Conservation (phyloP, 1,140 invertebrate species). For the Anagrus nilaparvatae region DNA sequence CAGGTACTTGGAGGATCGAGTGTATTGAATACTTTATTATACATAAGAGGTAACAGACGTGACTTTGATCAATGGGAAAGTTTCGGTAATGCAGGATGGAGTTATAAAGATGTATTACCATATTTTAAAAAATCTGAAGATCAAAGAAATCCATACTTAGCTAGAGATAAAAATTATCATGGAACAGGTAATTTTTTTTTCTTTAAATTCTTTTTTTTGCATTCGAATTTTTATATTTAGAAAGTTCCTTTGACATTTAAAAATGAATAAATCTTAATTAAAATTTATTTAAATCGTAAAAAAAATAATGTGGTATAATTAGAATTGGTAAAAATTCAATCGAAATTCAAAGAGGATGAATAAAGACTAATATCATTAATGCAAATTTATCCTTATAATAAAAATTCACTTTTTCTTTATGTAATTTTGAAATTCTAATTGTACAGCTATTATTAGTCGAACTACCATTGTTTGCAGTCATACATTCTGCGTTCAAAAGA, state of each 20-base stretch:
- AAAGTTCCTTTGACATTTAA: not conserved
- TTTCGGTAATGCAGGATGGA: conserved; percentile 82
- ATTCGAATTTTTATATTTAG: not conserved
- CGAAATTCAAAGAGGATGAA: too few species aligned
- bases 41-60: conserved; percentile 78
- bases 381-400: too few species aligned
- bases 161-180: conserved; percentile 59
- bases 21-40: conserved; percentile 83
- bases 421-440: too few species aligned
- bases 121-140: conserved; percentile 85
- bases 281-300: too few species aligned
- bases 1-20: conserved; percentile 74
- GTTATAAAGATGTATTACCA: conserved; percentile 73
- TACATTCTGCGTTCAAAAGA: too few species aligned
- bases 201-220: not conserved
- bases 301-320: too few species aligned
- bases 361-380: too few species aligned
- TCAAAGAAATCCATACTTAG: conserved; percentile 71
- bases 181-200: conserved; percentile 44
- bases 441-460: too few species aligned
- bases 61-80: conserved; percentile 87
- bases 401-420: too few species aligned
- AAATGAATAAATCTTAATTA: too few species aligned
- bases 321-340: too few species aligned
- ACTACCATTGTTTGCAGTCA: too few species aligned